Evolutionary conservation across 1,140 invertebrate genomes (phyloP).

Genomic region (Pinna nobilis): DNA sequence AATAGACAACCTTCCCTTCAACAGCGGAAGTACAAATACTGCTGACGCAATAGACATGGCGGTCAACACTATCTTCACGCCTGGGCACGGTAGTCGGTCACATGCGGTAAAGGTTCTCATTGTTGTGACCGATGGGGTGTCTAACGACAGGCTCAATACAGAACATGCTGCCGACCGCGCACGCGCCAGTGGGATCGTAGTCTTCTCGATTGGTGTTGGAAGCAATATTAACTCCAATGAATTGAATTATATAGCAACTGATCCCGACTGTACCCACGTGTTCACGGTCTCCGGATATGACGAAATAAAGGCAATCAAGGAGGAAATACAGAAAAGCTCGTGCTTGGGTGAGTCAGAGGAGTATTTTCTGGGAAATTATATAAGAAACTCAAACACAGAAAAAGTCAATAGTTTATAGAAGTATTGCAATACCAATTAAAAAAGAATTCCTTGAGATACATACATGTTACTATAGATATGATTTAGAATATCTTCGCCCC

Average conservation of each 20-base stretch:
- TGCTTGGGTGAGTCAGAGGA: constrained; percentile 54
- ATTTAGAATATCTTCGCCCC: no score
- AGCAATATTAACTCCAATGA: constrained; percentile 29
- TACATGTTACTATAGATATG: neutral
- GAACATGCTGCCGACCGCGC: constrained; percentile 40
- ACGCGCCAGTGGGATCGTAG: constrained; percentile 41
- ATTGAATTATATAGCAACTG: constrained; percentile 47
- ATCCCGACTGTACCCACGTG: constrained; percentile 62
- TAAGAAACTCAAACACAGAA: neutral
- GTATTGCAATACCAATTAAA: neutral
- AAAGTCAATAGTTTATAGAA: neutral
- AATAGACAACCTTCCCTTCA: constrained; percentile 27
- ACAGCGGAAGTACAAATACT: constrained; percentile 47
- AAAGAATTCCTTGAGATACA: neutral
- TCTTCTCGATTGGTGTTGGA: constrained; percentile 58
- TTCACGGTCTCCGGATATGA: constrained; percentile 47
- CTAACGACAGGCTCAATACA: constrained; percentile 46
- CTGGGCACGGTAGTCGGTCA: constrained; percentile 19
- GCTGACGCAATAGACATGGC: constrained; percentile 41
- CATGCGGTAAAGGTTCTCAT: constrained; percentile 43
- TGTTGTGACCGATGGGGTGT: constrained; percentile 53
- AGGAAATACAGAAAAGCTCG: constrained; percentile 57
- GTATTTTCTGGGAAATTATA: neutral
- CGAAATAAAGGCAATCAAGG: constrained; percentile 54
- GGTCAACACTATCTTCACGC: constrained; percentile 32